Conservation (phyloP, 2,797 vertebrate species). For the Threskiornis aethiopicus region DNA sequence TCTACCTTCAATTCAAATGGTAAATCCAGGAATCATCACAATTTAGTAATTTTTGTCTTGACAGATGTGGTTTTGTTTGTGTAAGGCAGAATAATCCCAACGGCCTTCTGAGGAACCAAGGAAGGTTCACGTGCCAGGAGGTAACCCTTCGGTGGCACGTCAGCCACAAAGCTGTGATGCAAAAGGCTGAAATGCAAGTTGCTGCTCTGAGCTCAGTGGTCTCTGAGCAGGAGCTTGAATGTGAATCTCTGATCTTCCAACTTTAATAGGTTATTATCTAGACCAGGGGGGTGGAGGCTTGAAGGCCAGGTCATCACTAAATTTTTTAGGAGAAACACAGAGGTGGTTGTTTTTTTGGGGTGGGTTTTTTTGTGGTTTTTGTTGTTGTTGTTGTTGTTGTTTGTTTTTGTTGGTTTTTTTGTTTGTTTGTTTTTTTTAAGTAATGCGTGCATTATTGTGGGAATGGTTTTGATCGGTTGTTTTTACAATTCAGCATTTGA, state of each 20-base stretch:
- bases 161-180: not conserved
- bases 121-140: not conserved
- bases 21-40: not conserved
- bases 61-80: not conserved
- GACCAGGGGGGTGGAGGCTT: rapidly evolving
- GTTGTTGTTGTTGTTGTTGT: too few relatives aligned
- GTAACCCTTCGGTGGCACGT: not conserved
- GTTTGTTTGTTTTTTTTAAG: not conserved
- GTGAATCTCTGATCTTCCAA: not conserved
- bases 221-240: not conserved
- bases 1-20: not conserved
- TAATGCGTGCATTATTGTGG: not conserved
- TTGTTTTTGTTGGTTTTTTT: too few relatives aligned
- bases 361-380: too few relatives aligned
- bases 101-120: not conserved
- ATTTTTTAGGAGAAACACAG: not conserved
- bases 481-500: not conserved
- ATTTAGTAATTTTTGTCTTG: not conserved
- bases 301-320: not conserved
- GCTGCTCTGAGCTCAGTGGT: not conserved
- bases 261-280: not conserved
- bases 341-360: too few relatives aligned
- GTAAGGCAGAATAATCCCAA: not conserved
- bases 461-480: not conserved
- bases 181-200: not conserved